Evolutionary conservation across 2,113 vertebrate genomes (phyloP).

Genomic region (Catharus fuscescens): DNA sequence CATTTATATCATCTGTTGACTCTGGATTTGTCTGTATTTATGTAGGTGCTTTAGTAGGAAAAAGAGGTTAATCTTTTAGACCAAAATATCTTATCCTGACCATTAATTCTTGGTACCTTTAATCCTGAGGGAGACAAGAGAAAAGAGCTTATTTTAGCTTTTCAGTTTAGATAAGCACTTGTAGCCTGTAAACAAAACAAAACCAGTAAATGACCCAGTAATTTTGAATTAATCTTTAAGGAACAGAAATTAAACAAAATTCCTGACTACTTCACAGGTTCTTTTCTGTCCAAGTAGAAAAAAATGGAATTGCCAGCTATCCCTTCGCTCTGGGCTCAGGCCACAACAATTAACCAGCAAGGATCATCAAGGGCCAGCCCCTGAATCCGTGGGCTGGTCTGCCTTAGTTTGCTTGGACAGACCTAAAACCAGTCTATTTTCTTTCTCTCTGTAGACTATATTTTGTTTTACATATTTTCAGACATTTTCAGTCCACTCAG

Average conservation of each 20-base stretch:
- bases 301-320: not conserved
- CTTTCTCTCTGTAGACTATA: not conserved
- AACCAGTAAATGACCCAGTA: not conserved
- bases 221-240: not conserved
- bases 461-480: not conserved
- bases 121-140: not conserved
- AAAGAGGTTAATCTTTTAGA: not conserved
- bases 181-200: not conserved
- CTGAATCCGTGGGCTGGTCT: not conserved
- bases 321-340: not conserved
- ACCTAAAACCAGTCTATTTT: not conserved
- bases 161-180: not conserved
- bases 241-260: not conserved
- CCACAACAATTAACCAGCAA: not conserved
- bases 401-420: not conserved
- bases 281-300: not conserved
- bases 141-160: not conserved
- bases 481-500: not conserved
- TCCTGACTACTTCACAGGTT: not conserved
- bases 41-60: slow-evolving; percentile 3
- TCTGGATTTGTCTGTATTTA: slow-evolving; percentile 20
- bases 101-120: not conserved
- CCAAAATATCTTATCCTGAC: not conserved
- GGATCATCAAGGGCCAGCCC: not conserved
- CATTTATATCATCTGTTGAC: not conserved